Evolutionary conservation across 2,113 vertebrate genomes (phyloP).

Genomic region (Rattus rattus): DNA sequence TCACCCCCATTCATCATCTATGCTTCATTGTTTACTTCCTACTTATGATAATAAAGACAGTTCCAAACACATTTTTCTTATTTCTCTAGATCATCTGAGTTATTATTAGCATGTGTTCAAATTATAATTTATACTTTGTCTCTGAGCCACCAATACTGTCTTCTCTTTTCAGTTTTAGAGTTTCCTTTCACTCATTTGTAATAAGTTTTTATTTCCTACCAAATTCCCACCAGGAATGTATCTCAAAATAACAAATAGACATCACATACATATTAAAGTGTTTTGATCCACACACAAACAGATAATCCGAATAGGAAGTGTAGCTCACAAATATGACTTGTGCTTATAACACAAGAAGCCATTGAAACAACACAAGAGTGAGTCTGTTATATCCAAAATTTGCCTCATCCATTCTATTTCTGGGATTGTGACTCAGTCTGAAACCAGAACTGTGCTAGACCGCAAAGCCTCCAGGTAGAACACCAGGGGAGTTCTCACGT

Average conservation of each 20-base stretch:
- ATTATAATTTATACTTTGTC: neutral
- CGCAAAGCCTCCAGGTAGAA: neutral
- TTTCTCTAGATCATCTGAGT: neutral
- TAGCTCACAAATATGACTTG: neutral
- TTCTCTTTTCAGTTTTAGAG: neutral
- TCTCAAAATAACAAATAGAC: neutral
- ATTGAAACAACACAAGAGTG: no score
- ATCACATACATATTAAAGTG: neutral
- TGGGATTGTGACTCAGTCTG: neutral
- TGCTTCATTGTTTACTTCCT: neutral
- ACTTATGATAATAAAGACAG: neutral
- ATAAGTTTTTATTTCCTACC: neutral
- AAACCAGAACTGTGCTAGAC: neutral
- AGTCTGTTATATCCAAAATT: no score
- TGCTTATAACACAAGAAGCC: neutral
- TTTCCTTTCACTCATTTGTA: neutral
- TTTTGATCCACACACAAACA: neutral
- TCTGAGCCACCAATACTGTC: neutral
- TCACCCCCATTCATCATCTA: neutral
- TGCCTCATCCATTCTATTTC: neutral
- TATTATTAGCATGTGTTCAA: neutral
- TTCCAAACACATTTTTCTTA: neutral
- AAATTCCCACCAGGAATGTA: neutral
- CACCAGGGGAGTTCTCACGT: neutral
- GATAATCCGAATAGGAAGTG: neutral